A percentile compares a stretch with the other conserved stretches of the same genome.
Conservation (phyloP, 2,797 vertebrate species). For the Pantherophis alleghaniensis region DNA sequence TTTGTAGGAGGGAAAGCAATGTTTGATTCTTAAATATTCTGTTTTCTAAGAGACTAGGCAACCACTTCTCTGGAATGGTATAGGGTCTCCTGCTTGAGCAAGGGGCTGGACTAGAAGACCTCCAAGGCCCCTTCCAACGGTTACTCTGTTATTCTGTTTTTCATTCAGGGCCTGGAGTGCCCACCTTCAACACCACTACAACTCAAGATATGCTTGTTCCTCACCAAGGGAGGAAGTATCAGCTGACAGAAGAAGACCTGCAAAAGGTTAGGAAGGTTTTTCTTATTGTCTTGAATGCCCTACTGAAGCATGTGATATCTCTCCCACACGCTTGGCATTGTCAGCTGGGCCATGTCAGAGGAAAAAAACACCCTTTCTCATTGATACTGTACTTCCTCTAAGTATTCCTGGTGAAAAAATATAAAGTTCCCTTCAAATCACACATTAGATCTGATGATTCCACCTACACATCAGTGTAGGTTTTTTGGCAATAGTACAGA, state of each 20-base stretch:
- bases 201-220: background rate
- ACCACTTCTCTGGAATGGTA: background rate
- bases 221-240: background rate
- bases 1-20: background rate
- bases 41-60: background rate
- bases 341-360: background rate
- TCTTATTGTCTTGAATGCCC: background rate
- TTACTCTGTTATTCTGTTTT: background rate
- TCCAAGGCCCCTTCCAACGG: background rate
- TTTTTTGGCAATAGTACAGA: background rate
- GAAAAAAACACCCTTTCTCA: background rate
- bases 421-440: background rate
- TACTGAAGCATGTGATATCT: background rate
- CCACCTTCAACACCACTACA: constrained; percentile 7
- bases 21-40: background rate
- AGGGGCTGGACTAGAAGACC: background rate
- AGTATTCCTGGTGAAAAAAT: background rate
- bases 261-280: constrained; percentile 14
- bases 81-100: background rate
- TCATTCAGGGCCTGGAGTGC: background rate
- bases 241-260: background rate
- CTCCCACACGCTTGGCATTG: background rate
- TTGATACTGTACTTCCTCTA: background rate
- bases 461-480: background rate
- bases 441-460: background rate